phyloP scores from a whole-genome alignment of 1,140 invertebrate species.

The Drosophila prosaltans region DNA sequence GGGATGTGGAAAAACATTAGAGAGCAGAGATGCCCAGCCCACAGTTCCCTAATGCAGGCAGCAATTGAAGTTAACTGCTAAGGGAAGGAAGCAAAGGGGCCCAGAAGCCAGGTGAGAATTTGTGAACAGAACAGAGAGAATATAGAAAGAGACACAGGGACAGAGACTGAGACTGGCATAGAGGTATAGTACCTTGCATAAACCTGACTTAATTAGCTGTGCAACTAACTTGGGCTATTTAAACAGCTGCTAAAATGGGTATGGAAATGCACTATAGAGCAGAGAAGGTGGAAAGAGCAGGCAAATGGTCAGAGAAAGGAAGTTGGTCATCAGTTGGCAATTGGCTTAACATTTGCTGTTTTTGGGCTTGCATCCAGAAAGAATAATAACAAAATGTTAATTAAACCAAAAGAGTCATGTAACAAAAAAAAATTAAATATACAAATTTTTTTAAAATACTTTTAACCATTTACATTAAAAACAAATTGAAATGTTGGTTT shows the following conservation, averaged over 20 bases:
- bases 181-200: constrained; percentile 51
- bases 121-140: constrained; percentile 32
- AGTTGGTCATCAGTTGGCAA: constrained; percentile 39
- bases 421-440: constrained; percentile 21
- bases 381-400: constrained; percentile 52
- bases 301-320: not conserved
- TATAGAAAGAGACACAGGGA: not conserved
- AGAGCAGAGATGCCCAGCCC: not conserved
- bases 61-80: not conserved
- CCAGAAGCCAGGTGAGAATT: constrained; percentile 44
- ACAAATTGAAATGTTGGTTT: not conserved
- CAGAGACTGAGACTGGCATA: not conserved
- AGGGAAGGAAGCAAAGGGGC: not conserved
- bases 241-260: constrained; percentile 61
- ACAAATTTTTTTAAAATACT: constrained; percentile 16
- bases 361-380: constrained; percentile 30
- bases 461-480: not conserved
- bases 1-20: constrained; percentile 9
- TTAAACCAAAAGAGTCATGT: constrained; percentile 33
- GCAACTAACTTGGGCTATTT: constrained; percentile 75
- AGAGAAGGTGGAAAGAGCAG: not conserved
- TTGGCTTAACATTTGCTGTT: constrained; percentile 34
- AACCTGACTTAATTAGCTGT: constrained; percentile 80
- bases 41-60: constrained; percentile 5
- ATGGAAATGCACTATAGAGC: constrained; percentile 7